Conservation (phyloP, 2,113 vertebrate genomes). For the Hoplias malabaricus region DNA sequence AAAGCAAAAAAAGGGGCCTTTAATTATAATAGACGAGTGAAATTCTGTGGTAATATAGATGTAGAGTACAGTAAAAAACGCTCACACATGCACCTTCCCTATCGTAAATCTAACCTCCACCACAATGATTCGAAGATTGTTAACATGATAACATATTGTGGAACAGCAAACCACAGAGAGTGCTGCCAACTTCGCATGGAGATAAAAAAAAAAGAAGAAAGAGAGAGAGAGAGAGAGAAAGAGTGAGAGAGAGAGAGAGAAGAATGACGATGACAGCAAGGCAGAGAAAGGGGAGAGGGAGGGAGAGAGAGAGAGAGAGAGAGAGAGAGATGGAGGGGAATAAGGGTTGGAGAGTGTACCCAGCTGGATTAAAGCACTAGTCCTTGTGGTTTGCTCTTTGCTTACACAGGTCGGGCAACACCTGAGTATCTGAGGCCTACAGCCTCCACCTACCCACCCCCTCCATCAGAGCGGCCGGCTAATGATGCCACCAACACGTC, state of each 20-base stretch:
- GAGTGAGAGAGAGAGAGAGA: conserved; percentile 39
- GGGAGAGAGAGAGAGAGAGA: conserved; percentile 63
- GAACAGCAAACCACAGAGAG: conserved; percentile 88
- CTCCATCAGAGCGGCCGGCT: conserved; percentile 30
- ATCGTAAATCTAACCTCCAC: conserved; percentile 86
- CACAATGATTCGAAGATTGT: conserved; percentile 90
- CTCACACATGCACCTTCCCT: conserved; percentile 58
- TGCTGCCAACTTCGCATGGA: conserved; percentile 80
- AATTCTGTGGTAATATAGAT: conserved; percentile 34
- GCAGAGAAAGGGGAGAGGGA: not conserved
- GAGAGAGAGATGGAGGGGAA: conserved; percentile 35
- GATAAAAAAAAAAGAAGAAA: conserved; percentile 69
- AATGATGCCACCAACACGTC: conserved; percentile 61
- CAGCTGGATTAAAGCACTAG: conserved; percentile 30
- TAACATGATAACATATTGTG: conserved; percentile 90
- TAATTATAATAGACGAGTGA: conserved; percentile 20
- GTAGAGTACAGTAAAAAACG: conserved; percentile 26
- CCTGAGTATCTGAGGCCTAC: conserved; percentile 50
- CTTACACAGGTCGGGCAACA: conserved; percentile 59
- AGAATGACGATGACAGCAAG: not conserved
- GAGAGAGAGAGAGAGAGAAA: conserved; percentile 13
- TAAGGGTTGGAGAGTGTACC: conserved; percentile 48
- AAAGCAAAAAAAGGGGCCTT: conserved; percentile 26
- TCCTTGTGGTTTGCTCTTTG: conserved; percentile 42
- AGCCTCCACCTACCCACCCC: conserved; percentile 39